phyloP scores from a whole-genome alignment of 2,113 vertebrate species.

The Crotalus horridus region DNA sequence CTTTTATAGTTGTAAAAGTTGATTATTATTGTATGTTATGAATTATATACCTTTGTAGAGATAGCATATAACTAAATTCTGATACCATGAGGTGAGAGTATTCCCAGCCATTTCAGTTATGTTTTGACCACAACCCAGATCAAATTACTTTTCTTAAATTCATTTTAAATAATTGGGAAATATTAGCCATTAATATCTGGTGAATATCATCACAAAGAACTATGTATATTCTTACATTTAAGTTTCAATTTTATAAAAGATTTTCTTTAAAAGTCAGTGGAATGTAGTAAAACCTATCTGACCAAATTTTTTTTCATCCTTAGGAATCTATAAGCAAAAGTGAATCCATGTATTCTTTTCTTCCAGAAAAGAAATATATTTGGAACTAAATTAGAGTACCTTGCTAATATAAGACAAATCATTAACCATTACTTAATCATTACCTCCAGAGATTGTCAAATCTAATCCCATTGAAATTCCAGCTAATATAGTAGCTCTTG shows the following conservation, averaged over 20 bases:
- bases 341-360: background rate
- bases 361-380: slow-evolving; percentile 38
- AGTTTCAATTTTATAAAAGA: background rate
- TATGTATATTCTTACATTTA: background rate
- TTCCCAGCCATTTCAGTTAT: background rate
- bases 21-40: too few species aligned
- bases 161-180: background rate
- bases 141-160: background rate
- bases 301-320: background rate
- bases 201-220: background rate
- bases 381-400: slow-evolving; percentile 53
- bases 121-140: background rate
- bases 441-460: slow-evolving; percentile 63
- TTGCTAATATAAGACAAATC: slow-evolving; percentile 55
- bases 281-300: background rate
- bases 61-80: background rate
- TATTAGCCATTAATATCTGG: background rate
- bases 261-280: background rate
- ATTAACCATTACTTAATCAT: slow-evolving; percentile 67
- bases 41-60: too few species aligned
- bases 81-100: background rate
- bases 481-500: slow-evolving; percentile 54
- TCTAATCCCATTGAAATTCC: slow-evolving; percentile 53
- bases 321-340: slow-evolving; percentile 44
- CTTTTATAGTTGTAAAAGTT: too few species aligned